A percentile compares a stretch with the other conserved stretches of the same genome.
phyloP scores from a whole-genome alignment of 2,113 vertebrate genomes.

The Salvelinus fontinalis region DNA sequence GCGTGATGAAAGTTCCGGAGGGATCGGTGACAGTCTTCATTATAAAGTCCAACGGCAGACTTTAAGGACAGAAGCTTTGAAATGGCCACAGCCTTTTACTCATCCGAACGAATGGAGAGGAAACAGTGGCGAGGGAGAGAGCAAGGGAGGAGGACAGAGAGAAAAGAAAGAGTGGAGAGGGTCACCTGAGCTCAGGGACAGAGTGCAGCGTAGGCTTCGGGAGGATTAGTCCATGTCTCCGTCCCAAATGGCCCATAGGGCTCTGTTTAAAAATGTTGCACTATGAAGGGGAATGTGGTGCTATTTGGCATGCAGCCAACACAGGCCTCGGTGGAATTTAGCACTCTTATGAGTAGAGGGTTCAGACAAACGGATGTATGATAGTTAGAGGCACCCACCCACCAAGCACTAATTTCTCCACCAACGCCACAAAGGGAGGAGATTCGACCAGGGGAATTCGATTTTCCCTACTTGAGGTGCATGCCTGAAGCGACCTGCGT shows the following conservation, averaged over 20 bases:
- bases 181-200: not conserved
- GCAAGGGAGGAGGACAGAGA: not conserved
- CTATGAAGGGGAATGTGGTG: not conserved
- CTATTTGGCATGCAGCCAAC: not conserved
- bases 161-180: not conserved
- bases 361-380: too few species aligned
- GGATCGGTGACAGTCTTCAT: too few species aligned
- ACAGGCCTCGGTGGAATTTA: not conserved
- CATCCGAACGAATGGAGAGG: too few species aligned
- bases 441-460: constrained; percentile 31
- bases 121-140: not conserved
- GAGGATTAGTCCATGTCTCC: not conserved
- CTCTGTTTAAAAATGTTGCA: not conserved
- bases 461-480: constrained; percentile 20
- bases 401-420: constrained; percentile 1
- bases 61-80: too few species aligned
- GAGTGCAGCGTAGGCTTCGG: not conserved
- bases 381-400: not conserved
- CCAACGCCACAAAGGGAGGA: constrained; percentile 1
- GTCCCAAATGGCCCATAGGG: too few species aligned
- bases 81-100: too few species aligned
- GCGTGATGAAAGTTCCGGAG: too few species aligned
- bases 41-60: too few species aligned
- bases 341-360: too few species aligned
- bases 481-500: constrained; percentile 10